Base-by-base conservation (phyloP, 1,140 invertebrate species). In the Paracyclopina nana region DNA sequence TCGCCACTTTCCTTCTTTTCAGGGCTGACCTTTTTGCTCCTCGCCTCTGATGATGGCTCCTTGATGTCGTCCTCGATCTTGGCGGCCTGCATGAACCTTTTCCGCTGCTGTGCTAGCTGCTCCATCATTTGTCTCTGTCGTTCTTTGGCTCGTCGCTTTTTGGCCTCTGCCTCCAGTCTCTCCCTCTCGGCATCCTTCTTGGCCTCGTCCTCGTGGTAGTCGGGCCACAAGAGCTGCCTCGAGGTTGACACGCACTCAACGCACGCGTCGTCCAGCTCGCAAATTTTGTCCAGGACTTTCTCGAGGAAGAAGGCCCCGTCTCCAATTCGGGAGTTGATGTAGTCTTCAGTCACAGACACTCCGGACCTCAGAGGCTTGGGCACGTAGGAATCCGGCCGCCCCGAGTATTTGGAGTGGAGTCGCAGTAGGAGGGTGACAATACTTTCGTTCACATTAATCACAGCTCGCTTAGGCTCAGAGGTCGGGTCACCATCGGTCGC, bases 61-160 rank as follows among this genome's bases (percentile, higher is more conserved):
- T n/a, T n/a, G n/a, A n/a, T n/a, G 1, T 50, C 42, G 25, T 55
- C 52, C 11, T 46, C 34, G 30, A 41, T 53, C 14, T 5, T 40
- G 29, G 27, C 68, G 30, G 68, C 68, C 54, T 70, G 71, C 56
- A 62, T 59, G 55, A 52, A 53, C 8, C 18, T 4, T 14, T 14
- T 48, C 38, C 50, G 60, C 66, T 70, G 75, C 48, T 67, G 74
- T 65, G 75, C 76, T 76, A 77, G 75, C 55, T 79, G 76, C 59
- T 85, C 77, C 77, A 92, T 80, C 63, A 94, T 94, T 59, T 83
- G 78, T 59, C 83, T 82, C 64, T 92, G 88, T 54, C 81, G 78
- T 14, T 78, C 78, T 53, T 79, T 79, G 0, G 86, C 87, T 55
- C 78, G 74, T 50, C 77, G 72, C 31, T 82, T 72, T 44, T 84